These are phyloP conservation scores for Phylloscopus whistleri DNA, from an alignment of 2,113 vertebrate species.

Conservation along the genomic window DNA sequence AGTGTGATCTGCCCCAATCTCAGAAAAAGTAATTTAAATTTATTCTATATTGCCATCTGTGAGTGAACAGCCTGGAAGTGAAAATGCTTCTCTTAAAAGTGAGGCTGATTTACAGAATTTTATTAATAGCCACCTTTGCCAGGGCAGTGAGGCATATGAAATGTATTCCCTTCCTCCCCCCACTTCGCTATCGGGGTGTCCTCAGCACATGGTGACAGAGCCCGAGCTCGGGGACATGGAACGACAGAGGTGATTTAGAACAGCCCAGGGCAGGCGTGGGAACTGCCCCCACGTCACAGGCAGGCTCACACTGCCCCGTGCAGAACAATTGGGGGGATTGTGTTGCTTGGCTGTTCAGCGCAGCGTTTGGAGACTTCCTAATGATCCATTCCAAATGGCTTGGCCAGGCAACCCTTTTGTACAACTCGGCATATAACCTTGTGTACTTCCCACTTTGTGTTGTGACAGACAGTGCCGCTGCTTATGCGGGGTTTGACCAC, in stretches of 20 bases:
- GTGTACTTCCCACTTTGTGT: neutral
- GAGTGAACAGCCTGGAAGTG: neutral
- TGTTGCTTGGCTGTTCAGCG: neutral
- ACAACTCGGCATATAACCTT: neutral
- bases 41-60: neutral
- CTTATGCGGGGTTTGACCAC: rapidly evolving
- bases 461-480: neutral
- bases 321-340: slow-evolving; percentile 29
- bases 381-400: slow-evolving; percentile 32
- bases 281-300: slow-evolving; percentile 20
- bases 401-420: slow-evolving; percentile 2
- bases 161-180: neutral
- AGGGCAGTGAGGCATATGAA: neutral
- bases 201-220: neutral
- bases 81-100: neutral
- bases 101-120: neutral
- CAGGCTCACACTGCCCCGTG: neutral
- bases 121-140: neutral
- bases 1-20: neutral
- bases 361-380: slow-evolving; percentile 18
- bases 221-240: neutral
- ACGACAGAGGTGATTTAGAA: slow-evolving; percentile 19
- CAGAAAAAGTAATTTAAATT: neutral
- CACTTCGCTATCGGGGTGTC: neutral
- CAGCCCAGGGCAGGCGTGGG: slow-evolving; percentile 26